Evolutionary conservation across 1,140 invertebrate species (phyloP).

Genomic region (Drosophila teissieri): DNA sequence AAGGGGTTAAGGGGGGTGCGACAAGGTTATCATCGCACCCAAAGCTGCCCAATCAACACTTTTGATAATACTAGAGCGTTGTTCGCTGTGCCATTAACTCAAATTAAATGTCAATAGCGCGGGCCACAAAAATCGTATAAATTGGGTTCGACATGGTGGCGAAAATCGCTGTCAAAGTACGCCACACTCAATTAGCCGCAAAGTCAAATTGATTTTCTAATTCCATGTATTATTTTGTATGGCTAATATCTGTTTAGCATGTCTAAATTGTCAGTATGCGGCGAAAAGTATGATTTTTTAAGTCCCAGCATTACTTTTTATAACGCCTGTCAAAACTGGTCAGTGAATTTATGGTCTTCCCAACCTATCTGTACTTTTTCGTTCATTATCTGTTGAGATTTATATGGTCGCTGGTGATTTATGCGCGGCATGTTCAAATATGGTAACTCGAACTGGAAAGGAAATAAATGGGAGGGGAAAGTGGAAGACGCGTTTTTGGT

Average conservation of each 20-base stretch:
- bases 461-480: slow-evolving; percentile 15
- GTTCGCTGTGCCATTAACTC: slow-evolving; percentile 67
- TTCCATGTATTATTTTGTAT: slow-evolving; percentile 20
- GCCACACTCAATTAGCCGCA: slow-evolving; percentile 44
- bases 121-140: slow-evolving; percentile 17
- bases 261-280: slow-evolving; percentile 26
- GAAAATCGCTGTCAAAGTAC: slow-evolving; percentile 40
- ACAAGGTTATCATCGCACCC: slow-evolving; percentile 38
- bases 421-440: slow-evolving; percentile 38
- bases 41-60: slow-evolving; percentile 45
- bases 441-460: slow-evolving; percentile 27
- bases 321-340: slow-evolving; percentile 25
- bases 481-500: slow-evolving; percentile 20
- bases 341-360: slow-evolving; percentile 26
- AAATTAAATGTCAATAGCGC: slow-evolving; percentile 76
- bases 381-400: slow-evolving; percentile 31
- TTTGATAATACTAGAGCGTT: slow-evolving; percentile 41
- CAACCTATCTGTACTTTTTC: slow-evolving; percentile 18
- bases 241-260: slow-evolving; percentile 20
- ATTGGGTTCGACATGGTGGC: slow-evolving; percentile 22
- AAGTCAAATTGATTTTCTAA: slow-evolving; percentile 47
- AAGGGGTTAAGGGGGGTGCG: not conserved
- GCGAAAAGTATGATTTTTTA: not conserved
- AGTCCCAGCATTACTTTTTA: not conserved
- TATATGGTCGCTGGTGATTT: slow-evolving; percentile 38